Conservation (phyloP, 2,797 vertebrate species). For the Galaxias olidus region DNA sequence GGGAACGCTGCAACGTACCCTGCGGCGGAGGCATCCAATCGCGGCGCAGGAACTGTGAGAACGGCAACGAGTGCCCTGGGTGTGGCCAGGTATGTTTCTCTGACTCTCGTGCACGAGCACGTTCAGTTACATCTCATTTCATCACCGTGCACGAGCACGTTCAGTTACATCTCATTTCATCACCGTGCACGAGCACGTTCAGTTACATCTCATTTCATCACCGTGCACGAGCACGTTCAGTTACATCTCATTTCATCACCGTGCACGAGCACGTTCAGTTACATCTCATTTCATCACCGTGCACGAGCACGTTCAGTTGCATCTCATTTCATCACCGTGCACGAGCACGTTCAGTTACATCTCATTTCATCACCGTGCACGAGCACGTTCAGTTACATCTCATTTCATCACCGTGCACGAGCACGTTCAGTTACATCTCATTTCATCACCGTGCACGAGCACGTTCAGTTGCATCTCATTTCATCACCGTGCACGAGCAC, state of each 20-base stretch:
- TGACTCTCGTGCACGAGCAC: not conserved
- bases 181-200: not conserved
- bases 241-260: not conserved
- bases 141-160: not conserved
- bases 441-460: too few species aligned
- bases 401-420: too few species aligned
- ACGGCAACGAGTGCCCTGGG: conserved; percentile 92
- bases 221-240: not conserved
- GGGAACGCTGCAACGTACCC: conserved; percentile 93
- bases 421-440: too few species aligned
- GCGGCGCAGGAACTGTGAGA: conserved; percentile 89
- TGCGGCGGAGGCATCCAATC: conserved; percentile 95
- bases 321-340: too few species aligned
- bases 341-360: too few species aligned
- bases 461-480: too few species aligned
- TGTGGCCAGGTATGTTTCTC: conserved; percentile 84
- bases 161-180: not conserved
- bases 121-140: not conserved
- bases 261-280: too few species aligned
- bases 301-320: too few species aligned
- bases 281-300: too few species aligned
- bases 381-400: too few species aligned
- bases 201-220: not conserved
- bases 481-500: too few species aligned
- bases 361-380: too few species aligned